Base-by-base conservation (phyloP, 92 coral and sea anemone genomes). In the Bergia sp. region DNA sequence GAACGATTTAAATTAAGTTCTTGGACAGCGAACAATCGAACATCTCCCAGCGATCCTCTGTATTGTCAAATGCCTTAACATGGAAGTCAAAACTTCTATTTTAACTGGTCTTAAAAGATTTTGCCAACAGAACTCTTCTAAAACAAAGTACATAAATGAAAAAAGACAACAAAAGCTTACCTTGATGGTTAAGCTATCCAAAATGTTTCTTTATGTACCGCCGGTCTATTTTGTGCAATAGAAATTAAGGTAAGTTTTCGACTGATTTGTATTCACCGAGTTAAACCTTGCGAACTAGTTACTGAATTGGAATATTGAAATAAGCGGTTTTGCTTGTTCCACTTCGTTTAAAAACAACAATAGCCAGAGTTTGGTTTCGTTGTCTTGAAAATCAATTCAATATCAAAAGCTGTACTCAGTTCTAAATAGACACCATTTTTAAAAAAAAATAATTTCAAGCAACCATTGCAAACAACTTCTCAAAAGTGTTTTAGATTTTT, bases 311-410 rank as follows among this genome's bases (percentile, higher is more conserved):
- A 16, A 11, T 42, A 36, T 73, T 73, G 76, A 71, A 36, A 71
- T 67, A 21, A 4, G 38, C 74, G 23, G 74, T 3, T 7, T 67
- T 23, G 18, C 64, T 37, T 79, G 83, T 79, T 79, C 69, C 83
- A 79, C 69, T 23, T 79, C 69, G 83, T 53, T 79, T 50, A 13
- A 3, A 15, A 36, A 79, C 18, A 49, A 79, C 83, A 79, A 79
- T n/a, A 37, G 75, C 4, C 49, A 8, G 49, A 45, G 7, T 45
- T 45, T 15, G 57, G 29, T 50, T 50, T 50, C 57, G 11, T 50
- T 50, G 57, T 15, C 57, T 50, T 50, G 11, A 29, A 29, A 29
- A 29, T 29, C 29, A 29, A 29, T 29, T 50, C 57, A 50, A 50
- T 50, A 50, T 50, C 15, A 50, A 3, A 45, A 45, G 49, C 49